Percentiles rank a stretch among this genome's conserved stretches.
Conservation (phyloP, 2,797 vertebrate genomes). For the Diceros bicornis region DNA sequence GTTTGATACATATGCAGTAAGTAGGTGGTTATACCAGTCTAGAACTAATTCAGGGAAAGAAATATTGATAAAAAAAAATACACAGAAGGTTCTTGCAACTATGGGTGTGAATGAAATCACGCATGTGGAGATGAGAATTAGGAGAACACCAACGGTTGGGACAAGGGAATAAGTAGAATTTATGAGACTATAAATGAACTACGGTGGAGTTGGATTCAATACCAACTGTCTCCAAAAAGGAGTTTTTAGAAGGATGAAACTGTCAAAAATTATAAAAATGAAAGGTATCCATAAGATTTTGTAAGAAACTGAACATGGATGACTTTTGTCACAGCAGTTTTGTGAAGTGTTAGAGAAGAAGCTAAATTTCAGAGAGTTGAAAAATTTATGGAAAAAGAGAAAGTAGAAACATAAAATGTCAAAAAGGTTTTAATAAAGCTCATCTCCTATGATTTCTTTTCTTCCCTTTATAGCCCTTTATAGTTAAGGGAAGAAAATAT, state of each 20-base stretch:
- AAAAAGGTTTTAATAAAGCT: neutral
- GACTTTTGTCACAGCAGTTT: neutral
- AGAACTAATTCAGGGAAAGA: neutral
- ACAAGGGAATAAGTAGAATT: neutral
- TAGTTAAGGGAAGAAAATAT: neutral
- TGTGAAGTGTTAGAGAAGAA: neutral
- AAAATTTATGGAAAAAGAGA: neutral
- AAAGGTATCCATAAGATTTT: neutral
- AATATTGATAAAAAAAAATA: neutral
- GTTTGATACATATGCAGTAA: neutral
- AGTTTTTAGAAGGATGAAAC: neutral
- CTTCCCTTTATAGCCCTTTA: neutral
- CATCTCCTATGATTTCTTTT: neutral
- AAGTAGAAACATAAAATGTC: neutral
- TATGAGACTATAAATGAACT: neutral
- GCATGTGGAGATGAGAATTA: neutral
- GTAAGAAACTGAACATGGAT: conserved; percentile 7
- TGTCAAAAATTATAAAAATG: neutral
- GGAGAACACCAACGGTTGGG: neutral
- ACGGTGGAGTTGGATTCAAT: neutral
- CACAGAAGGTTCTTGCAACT: neutral
- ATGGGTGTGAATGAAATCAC: neutral
- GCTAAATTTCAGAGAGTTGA: neutral
- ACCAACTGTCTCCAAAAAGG: neutral
- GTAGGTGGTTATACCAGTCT: neutral